These are phyloP conservation scores for Listrodromus nycthemerus DNA, from an alignment of 2,888 invertebrate genomes.

Conservation along the genomic window DNA sequence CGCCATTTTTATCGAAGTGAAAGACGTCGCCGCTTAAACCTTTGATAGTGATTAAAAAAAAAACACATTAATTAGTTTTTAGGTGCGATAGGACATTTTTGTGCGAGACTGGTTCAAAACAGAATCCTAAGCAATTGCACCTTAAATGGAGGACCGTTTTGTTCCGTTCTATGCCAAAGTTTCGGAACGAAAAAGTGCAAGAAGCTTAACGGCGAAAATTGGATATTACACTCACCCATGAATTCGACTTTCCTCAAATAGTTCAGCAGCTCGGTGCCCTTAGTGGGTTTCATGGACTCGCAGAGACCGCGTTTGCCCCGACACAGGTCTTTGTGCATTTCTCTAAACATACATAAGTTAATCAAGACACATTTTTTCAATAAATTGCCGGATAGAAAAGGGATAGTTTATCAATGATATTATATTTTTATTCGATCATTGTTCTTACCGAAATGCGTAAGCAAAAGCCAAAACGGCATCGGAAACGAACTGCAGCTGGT, in stretches of 20 bases:
- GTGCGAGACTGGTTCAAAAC: too few species aligned
- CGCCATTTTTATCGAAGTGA: constrained; percentile 95
- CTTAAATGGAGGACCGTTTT: too few species aligned
- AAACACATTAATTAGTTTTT: too few species aligned
- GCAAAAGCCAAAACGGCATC: constrained; percentile 98
- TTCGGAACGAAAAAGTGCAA: not conserved
- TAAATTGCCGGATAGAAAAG: not conserved
- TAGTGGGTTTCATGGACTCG: constrained; percentile 95
- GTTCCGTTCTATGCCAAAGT: too few species aligned
- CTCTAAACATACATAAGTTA: constrained; percentile 85
- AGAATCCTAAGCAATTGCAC: too few species aligned
- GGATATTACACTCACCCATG: constrained; percentile 88
- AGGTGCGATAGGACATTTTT: too few species aligned
- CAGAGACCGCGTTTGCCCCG: constrained; percentile 91
- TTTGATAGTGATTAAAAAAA: constrained; percentile 81
- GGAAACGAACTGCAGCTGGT: constrained; percentile 97
- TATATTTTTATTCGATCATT: not conserved
- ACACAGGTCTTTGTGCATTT: constrained; percentile 95
- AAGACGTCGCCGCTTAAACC: constrained; percentile 96
- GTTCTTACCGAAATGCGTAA: constrained; percentile 90
- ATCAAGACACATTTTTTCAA: constrained; percentile 1
- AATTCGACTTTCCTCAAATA: constrained; percentile 95
- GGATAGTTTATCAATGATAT: constrained; percentile 1
- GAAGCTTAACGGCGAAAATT: not conserved
- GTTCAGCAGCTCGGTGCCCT: constrained; percentile 93